Percentiles rank a stretch among this genome's conserved stretches.
These are phyloP conservation scores for Paramormyrops kingsleyae DNA, from an alignment of 2,113 vertebrate species.

Conservation along the genomic window DNA sequence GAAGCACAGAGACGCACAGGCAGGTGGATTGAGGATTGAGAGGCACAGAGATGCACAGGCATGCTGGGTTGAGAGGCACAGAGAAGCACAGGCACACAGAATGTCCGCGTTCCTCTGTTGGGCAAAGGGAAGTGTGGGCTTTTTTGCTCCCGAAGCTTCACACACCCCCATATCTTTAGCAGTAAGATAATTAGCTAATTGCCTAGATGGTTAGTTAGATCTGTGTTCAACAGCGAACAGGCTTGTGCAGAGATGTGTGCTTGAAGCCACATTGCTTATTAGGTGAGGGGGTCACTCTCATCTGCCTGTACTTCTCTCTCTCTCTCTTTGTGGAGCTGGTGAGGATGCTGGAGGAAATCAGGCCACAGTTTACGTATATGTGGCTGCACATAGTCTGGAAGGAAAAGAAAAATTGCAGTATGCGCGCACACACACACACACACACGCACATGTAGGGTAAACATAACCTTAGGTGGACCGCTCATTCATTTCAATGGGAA, in stretches of 20 bases:
- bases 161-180: background rate
- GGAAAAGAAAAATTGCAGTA: background rate
- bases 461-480: too few relatives aligned
- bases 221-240: background rate
- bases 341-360: background rate
- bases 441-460: too few relatives aligned
- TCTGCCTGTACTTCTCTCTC: background rate
- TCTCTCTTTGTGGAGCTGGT: background rate
- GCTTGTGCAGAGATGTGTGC: background rate
- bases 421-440: too few relatives aligned
- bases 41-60: background rate
- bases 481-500: too few relatives aligned
- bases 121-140: background rate
- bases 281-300: background rate
- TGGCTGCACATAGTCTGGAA: background rate
- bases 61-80: too few relatives aligned
- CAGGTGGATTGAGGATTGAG: background rate
- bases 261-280: background rate
- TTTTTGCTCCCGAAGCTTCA: background rate
- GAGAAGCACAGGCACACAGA: background rate
- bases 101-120: background rate
- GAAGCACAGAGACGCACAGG: too few relatives aligned
- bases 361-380: background rate
- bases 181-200: background rate
- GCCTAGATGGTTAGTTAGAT: background rate